Conservation (phyloP, 92 coral and sea anemone species). For the Umimayanthus kanabou region DNA sequence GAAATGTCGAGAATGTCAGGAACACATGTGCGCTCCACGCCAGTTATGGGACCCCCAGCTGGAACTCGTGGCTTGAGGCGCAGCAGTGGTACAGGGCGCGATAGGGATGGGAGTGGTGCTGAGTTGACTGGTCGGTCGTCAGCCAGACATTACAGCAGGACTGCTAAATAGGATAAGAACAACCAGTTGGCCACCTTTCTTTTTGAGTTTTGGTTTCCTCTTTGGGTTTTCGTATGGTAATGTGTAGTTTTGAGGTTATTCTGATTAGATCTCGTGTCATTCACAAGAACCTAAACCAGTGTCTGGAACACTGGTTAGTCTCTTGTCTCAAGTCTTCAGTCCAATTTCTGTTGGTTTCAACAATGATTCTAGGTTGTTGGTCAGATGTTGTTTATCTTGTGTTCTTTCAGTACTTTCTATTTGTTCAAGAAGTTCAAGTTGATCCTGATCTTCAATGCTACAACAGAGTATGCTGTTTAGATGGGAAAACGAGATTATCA, state of each 20-base stretch:
- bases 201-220: neutral
- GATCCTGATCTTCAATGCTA: neutral
- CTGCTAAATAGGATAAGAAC: constrained; percentile 52
- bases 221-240: neutral
- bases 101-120: constrained; percentile 83
- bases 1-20: constrained; percentile 99
- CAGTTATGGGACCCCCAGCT: constrained; percentile 86
- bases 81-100: constrained; percentile 81
- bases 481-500: neutral
- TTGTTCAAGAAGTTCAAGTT: neutral
- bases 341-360: neutral
- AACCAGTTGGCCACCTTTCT: neutral
- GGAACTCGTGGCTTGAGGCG: constrained; percentile 79
- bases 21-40: constrained; percentile 90
- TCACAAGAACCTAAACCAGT: neutral
- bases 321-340: neutral
- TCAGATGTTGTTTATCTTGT: neutral
- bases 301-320: constrained; percentile 32
- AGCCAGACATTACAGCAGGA: constrained; percentile 56
- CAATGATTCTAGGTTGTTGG: neutral
- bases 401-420: constrained; percentile 1
- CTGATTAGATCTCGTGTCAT: neutral
- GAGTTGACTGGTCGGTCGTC: constrained; percentile 64
- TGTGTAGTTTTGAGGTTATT: neutral
- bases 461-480: neutral